phyloP scores from a whole-genome alignment of 1,140 invertebrate species.

The Zaprionus nigranus region DNA sequence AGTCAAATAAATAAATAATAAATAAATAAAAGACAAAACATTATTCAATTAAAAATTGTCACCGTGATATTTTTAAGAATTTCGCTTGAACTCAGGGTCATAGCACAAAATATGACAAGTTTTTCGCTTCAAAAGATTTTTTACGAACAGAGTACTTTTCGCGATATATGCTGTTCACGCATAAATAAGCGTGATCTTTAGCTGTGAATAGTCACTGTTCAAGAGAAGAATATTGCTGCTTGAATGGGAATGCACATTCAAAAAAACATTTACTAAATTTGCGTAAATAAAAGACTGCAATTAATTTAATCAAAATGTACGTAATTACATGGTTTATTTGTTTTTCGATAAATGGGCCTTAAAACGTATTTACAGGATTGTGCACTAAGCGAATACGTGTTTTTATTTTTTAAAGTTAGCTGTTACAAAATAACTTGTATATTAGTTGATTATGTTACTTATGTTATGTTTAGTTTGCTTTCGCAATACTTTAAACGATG shows the following conservation, averaged over 20 bases:
- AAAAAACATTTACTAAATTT: neutral
- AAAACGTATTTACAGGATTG: constrained; percentile 80
- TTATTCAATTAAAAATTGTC: too few species aligned
- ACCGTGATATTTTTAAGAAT: too few species aligned
- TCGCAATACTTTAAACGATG: constrained; percentile 63
- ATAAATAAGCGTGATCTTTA: neutral
- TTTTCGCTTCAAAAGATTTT: too few species aligned
- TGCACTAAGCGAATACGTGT: constrained; percentile 68
- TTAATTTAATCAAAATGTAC: constrained; percentile 46
- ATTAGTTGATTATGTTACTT: constrained; percentile 50
- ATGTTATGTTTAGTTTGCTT: constrained; percentile 44
- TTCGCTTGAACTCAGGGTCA: too few species aligned
- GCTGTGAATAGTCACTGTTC: neutral
- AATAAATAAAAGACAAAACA: too few species aligned
- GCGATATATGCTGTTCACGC: neutral
- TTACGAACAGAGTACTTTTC: too few species aligned
- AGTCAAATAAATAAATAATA: too few species aligned
- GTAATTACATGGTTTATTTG: constrained; percentile 69
- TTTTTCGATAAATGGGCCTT: constrained; percentile 57
- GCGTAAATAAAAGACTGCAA: constrained; percentile 17
- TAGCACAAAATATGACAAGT: too few species aligned
- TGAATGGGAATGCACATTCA: too few species aligned
- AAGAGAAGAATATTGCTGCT: too few species aligned
- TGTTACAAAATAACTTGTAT: constrained; percentile 67
- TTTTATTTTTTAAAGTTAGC: constrained; percentile 49